Base-by-base conservation (phyloP, 1,140 invertebrate genomes). In the Hyphantria cunea region DNA sequence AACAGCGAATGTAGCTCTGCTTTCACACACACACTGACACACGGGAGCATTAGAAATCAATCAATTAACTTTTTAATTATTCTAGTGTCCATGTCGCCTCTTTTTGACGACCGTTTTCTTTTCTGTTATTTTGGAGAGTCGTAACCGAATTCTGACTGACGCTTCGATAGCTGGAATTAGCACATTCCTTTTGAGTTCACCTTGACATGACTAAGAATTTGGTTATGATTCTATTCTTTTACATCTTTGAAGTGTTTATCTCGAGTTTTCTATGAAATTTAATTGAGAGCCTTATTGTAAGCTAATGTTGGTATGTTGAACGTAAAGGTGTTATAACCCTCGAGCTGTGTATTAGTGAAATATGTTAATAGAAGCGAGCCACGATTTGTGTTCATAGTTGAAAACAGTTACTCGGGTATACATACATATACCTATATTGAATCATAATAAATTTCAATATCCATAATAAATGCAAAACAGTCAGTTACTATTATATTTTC, bases 1-100 rank as follows among this genome's bases (percentile, higher is more conserved):
- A 62, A 84, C 84, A 83, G 84, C 82, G 85, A 86, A 87, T 86
- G 72, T 80, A 90, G 83, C 87, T 90, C 87, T 90, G 87, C 84
- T 87, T 90, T 89, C 87, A 90, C 87, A 90, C 87, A 90, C 87
- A 90, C 87, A 89, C 87, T 78, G 64, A 82, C 85, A 89, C 84
- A 78, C 58, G 76, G 73, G 73, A 84, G 76, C 78, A 78, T 81
- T 25, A 83, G 72, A 78, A 74, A 75, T 79, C 74, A 72, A 75
- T 72, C 72, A 69, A 70, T 61, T 65, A 77, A 69, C 72, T 72
- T 71, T 72, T 39, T 62, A n/a, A 44, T 56, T 64, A 64, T 63
- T 50, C 41, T 72, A 71, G 68, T 62, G 64, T 63, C 41, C 41
- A 44, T 53, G 60, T 72, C 67, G 72, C 66, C 68, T 67, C 54